These are phyloP conservation scores for Chromobotia macracanthus DNA, from an alignment of 2,797 vertebrate genomes.

Conservation along the genomic window DNA sequence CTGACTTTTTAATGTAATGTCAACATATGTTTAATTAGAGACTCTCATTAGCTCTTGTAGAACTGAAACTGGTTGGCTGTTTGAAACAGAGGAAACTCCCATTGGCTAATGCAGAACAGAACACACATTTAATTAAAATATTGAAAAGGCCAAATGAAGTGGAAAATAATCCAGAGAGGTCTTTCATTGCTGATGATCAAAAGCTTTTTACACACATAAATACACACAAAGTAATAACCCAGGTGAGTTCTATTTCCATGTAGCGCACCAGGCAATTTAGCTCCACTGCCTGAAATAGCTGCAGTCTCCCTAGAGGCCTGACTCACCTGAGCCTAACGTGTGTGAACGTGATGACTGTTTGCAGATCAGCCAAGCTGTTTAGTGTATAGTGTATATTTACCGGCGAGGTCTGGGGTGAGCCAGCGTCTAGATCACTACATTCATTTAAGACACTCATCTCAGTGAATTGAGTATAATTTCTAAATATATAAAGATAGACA, in stretches of 20 bases:
- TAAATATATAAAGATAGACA: background rate
- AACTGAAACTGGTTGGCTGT: background rate
- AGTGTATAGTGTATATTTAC: background rate
- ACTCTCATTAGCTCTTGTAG: slow-evolving; percentile 20
- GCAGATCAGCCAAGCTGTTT: background rate
- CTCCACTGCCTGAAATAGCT: slow-evolving; percentile 40
- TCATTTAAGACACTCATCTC: background rate
- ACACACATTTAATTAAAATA: slow-evolving; percentile 27
- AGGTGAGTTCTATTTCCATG: slow-evolving; percentile 27
- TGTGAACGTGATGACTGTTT: background rate
- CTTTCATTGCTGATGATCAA: slow-evolving; percentile 21
- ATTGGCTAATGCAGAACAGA: background rate
- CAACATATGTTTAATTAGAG: slow-evolving; percentile 2
- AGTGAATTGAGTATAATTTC: background rate
- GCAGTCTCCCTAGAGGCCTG: slow-evolving; percentile 18
- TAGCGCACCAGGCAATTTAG: slow-evolving; percentile 22
- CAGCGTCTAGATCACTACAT: background rate
- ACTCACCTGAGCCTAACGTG: slow-evolving; percentile 36
- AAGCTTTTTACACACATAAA: background rate
- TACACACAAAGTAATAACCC: slow-evolving; percentile 6
- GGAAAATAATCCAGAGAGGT: slow-evolving; percentile 13
- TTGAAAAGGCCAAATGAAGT: slow-evolving; percentile 17
- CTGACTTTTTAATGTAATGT: slow-evolving; percentile 15
- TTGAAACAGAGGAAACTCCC: slow-evolving; percentile 12
- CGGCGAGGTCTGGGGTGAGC: background rate